Evolutionary conservation across 2,888 invertebrate genomes (phyloP).

Genomic region (Patella pellucida): DNA sequence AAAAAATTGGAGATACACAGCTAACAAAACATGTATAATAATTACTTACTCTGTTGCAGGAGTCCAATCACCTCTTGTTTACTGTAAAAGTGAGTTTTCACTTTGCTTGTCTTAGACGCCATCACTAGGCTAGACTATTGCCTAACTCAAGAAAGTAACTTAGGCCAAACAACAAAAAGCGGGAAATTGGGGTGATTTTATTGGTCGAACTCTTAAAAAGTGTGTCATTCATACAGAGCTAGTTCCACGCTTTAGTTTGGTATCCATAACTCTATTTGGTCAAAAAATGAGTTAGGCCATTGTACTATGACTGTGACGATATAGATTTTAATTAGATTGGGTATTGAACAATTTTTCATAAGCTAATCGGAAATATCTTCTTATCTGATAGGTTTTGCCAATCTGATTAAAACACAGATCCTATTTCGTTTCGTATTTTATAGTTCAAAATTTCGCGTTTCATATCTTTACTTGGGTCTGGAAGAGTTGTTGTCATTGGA

Average conservation of each 20-base stretch:
- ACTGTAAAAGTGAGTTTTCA: not conserved
- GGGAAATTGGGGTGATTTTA: not conserved
- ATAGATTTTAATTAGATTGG: too few species aligned
- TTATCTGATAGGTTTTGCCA: too few species aligned
- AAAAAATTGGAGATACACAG: too few species aligned
- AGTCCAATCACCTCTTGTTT: not conserved
- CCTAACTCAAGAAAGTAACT: not conserved
- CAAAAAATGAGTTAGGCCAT: not conserved
- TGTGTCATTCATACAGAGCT: not conserved
- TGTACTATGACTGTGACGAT: not conserved
- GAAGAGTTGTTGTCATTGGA: too few species aligned
- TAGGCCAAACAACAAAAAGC: not conserved
- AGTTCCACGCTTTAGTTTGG: not conserved
- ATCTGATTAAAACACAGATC: too few species aligned
- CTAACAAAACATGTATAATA: not conserved
- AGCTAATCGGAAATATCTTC: too few species aligned
- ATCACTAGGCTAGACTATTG: not conserved
- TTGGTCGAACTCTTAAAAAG: not conserved
- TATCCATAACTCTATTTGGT: not conserved
- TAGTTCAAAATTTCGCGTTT: too few species aligned
- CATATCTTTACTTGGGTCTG: too few species aligned
- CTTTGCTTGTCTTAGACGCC: not conserved
- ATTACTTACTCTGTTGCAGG: not conserved
- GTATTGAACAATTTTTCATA: too few species aligned
- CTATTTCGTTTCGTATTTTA: too few species aligned